These are phyloP conservation scores for Arrhamphus sclerolepis DNA, from an alignment of 2,797 vertebrate species.

Conservation along the genomic window DNA sequence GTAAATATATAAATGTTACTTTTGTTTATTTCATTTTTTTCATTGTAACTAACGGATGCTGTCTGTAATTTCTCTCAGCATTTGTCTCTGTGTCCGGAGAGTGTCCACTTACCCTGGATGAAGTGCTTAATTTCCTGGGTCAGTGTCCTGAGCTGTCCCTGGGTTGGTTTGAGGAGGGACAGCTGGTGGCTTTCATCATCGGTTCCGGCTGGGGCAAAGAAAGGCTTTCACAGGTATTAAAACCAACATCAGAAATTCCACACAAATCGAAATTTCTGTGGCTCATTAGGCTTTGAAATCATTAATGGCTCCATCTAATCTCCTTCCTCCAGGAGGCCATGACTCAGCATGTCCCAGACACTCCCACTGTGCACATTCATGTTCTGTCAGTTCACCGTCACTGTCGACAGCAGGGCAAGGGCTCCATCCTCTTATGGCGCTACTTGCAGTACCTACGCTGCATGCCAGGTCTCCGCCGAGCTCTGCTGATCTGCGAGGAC, in stretches of 20 bases:
- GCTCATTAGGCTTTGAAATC: background rate
- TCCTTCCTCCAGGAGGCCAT: conserved; percentile 73
- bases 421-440: conserved; percentile 84
- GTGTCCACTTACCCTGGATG: conserved; percentile 82
- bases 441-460: conserved; percentile 83
- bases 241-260: background rate
- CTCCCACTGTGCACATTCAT: conserved; percentile 80
- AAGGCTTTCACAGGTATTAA: conserved; percentile 77
- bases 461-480: conserved; percentile 72
- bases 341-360: conserved; percentile 75
- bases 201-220: conserved; percentile 84
- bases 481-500: conserved; percentile 82
- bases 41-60: background rate
- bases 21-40: conserved; percentile 9
- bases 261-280: background rate
- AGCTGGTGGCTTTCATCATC: conserved; percentile 84
- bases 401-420: conserved; percentile 84
- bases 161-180: conserved; percentile 85
- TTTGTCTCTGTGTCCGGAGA: conserved; percentile 84
- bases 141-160: conserved; percentile 83
- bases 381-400: conserved; percentile 83
- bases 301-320: background rate
- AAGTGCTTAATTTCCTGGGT: conserved; percentile 81
- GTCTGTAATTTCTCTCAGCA: conserved; percentile 54
- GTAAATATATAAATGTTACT: background rate